These are phyloP conservation scores for Xiphophorus birchmanni DNA, from an alignment of 2,797 vertebrate species.

Conservation along the genomic window DNA sequence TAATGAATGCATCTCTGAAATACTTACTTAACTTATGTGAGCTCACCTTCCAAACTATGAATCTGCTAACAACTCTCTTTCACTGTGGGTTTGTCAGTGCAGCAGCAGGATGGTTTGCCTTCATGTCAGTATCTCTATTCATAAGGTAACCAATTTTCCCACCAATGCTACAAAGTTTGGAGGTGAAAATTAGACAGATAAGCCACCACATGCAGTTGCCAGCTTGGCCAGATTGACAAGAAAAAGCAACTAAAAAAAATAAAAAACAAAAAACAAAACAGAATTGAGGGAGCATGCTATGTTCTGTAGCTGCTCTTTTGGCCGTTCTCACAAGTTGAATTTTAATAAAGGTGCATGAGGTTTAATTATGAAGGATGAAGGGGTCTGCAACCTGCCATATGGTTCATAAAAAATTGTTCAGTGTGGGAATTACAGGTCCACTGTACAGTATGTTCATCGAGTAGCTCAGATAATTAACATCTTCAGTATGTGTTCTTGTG, in stretches of 20 bases:
- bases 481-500: not conserved
- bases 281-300: constrained; percentile 56
- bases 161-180: constrained; percentile 49
- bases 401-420: constrained; percentile 38
- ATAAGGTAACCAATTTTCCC: constrained; percentile 46
- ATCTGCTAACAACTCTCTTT: constrained; percentile 48
- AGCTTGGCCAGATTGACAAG: constrained; percentile 22
- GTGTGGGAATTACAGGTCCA: constrained; percentile 16
- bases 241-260: too few relatives aligned
- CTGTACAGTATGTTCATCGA: not conserved
- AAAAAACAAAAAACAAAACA: constrained; percentile 32
- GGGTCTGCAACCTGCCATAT: constrained; percentile 24
- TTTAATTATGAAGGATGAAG: constrained; percentile 57
- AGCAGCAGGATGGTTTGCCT: constrained; percentile 51
- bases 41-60: constrained; percentile 54
- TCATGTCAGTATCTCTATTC: constrained; percentile 50
- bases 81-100: constrained; percentile 42
- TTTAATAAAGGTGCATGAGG: constrained; percentile 59
- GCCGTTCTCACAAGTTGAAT: constrained; percentile 49
- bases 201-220: constrained; percentile 24
- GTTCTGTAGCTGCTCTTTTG: constrained; percentile 57
- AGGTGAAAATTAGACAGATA: constrained; percentile 34
- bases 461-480: not conserved
- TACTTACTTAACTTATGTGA: constrained; percentile 40
- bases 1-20: constrained; percentile 29